Conservation (phyloP, 2,888 invertebrate species). For the Pollenia labialis region DNA sequence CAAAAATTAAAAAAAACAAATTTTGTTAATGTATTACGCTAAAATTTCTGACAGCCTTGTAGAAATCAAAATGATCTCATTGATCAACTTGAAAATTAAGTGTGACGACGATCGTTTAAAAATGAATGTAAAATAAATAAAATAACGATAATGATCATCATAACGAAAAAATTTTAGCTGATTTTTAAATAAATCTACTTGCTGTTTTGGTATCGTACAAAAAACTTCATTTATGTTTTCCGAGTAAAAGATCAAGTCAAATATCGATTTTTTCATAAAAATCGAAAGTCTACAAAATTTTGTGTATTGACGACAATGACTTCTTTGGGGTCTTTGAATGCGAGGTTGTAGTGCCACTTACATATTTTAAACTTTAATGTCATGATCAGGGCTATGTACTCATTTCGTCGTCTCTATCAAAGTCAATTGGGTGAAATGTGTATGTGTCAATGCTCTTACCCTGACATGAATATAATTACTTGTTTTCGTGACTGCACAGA, state of each 20-base stretch:
- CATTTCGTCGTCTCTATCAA: conserved; percentile 29
- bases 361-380: conserved; percentile 43
- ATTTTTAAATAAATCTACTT: too few species aligned
- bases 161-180: not conserved
- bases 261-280: conserved; percentile 54
- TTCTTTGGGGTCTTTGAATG: not conserved
- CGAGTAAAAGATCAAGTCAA: conserved; percentile 46
- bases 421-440: not conserved
- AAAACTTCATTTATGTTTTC: conserved; percentile 27
- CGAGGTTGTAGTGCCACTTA: conserved; percentile 50
- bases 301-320: too few species aligned
- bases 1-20: not conserved
- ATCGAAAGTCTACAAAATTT: conserved; percentile 29
- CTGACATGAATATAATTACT: conserved; percentile 41
- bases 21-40: not conserved
- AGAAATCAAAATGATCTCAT: conserved; percentile 75
- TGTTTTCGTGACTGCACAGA: conserved; percentile 1
- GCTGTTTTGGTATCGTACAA: not conserved
- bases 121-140: not conserved
- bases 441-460: conserved; percentile 64
- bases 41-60: conserved; percentile 51
- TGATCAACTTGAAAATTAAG: conserved; percentile 82
- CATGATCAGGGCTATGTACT: conserved; percentile 57
- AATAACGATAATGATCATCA: conserved; percentile 7
- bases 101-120: conserved; percentile 60